A percentile compares a stretch with the other conserved stretches of the same genome.
These are phyloP conservation scores for Brachyistius frenatus DNA, from an alignment of 2,113 vertebrate genomes.

Conservation along the genomic window DNA sequence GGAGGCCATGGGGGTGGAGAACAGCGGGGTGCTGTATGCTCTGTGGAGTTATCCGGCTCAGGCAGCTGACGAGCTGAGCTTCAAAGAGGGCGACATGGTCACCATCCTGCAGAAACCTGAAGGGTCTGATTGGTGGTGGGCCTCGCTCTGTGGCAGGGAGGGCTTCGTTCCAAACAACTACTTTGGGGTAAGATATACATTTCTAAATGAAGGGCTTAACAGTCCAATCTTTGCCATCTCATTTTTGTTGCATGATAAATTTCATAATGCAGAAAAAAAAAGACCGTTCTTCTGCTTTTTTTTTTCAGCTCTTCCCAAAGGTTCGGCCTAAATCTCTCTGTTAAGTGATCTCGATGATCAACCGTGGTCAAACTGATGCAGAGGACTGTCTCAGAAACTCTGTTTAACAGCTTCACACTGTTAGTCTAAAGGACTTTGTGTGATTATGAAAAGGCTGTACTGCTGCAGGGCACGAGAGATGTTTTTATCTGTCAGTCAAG, in stretches of 20 bases:
- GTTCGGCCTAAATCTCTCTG: constrained; percentile 83
- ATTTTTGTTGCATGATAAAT: neutral
- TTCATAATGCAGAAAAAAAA: neutral
- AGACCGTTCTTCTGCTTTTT: neutral
- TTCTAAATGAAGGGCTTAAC: no score
- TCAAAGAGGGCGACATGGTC: constrained; percentile 90
- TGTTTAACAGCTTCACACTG: constrained; percentile 21
- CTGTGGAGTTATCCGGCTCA: constrained; percentile 91
- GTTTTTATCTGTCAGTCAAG: constrained; percentile 30
- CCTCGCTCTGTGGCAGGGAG: constrained; percentile 89
- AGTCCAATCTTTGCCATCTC: no score
- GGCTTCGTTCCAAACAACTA: constrained; percentile 93
- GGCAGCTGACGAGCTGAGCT: constrained; percentile 89
- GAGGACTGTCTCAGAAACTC: constrained; percentile 6
- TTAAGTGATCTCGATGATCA: constrained; percentile 40
- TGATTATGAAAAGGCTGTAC: neutral
- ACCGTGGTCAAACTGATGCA: constrained; percentile 10
- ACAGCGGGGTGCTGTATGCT: constrained; percentile 89
- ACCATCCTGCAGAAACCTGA: constrained; percentile 90
- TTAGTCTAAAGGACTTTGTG: constrained; percentile 3
- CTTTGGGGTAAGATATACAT: constrained; percentile 87
- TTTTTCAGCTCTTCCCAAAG: constrained; percentile 84
- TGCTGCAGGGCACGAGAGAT: neutral
- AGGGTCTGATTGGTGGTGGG: constrained; percentile 91
- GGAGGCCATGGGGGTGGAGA: constrained; percentile 89